Percentiles rank a stretch among this genome's conserved stretches.
Evolutionary conservation across 1,140 invertebrate species (phyloP).

Genomic region (Bombus superbus): DNA sequence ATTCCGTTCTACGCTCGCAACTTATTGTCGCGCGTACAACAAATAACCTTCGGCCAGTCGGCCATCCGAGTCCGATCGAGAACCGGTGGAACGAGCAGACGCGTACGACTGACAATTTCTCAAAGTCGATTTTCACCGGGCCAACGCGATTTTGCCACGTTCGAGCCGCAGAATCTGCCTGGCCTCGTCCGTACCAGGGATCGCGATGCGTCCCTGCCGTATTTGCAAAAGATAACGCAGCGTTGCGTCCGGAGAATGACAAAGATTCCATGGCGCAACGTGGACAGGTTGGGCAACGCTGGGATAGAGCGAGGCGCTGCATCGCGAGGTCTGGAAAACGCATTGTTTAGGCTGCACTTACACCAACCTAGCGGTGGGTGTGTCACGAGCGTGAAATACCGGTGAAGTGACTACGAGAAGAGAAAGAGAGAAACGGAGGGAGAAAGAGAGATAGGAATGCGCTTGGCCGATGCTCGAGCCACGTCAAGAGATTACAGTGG

Average conservation of each 20-base stretch:
- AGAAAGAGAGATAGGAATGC: background rate
- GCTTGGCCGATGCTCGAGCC: conserved; percentile 41
- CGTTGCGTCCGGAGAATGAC: background rate
- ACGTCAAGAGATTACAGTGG: conserved; percentile 38
- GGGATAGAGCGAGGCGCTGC: conserved; percentile 20
- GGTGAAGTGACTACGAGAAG: conserved; percentile 56
- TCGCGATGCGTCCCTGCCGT: background rate
- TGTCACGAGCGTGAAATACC: conserved; percentile 73
- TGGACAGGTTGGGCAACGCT: conserved; percentile 29
- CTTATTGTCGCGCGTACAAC: no score
- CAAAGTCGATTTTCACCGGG: background rate
- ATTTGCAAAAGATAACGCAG: background rate
- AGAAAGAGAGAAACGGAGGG: background rate
- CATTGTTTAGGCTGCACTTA: conserved; percentile 74
- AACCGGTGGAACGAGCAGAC: no score
- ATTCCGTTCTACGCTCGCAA: no score
- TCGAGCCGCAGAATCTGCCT: background rate
- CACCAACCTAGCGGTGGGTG: conserved; percentile 67
- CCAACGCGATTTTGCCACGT: no score
- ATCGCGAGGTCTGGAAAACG: conserved; percentile 72
- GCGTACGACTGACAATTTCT: no score
- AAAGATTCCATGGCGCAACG: background rate
- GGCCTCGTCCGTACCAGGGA: background rate
- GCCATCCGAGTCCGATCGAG: background rate
- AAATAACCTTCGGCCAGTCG: no score